Conservation (phyloP, 2,797 vertebrate genomes). For the Sebastes minor region DNA sequence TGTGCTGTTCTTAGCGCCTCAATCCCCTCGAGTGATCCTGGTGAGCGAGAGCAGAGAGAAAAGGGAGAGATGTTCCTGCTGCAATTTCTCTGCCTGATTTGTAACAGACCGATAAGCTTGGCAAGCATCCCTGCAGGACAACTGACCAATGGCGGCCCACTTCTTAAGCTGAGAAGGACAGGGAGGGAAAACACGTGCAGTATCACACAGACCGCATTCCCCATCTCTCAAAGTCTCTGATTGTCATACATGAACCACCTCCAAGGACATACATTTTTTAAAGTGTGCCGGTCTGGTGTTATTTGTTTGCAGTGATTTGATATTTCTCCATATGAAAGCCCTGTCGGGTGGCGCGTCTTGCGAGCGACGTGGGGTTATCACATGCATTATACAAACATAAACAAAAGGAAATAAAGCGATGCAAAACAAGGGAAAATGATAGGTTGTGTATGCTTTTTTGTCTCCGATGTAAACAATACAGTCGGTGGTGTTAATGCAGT, state of each 20-base stretch:
- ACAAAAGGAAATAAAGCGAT: conserved; percentile 43
- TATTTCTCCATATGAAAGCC: conserved; percentile 65
- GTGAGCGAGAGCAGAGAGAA: conserved; percentile 50
- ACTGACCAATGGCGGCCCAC: conserved; percentile 59
- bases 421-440: conserved; percentile 39
- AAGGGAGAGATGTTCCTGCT: conserved; percentile 51
- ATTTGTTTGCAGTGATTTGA: conserved; percentile 69
- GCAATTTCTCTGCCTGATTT: conserved; percentile 76
- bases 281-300: conserved; percentile 37
- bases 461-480: conserved; percentile 39
- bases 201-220: conserved; percentile 29
- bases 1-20: conserved; percentile 60
- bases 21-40: conserved; percentile 62
- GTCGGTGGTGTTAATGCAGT: conserved; percentile 29
- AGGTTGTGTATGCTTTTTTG: not conserved
- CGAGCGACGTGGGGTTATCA: conserved; percentile 55
- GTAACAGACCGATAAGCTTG: conserved; percentile 70
- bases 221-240: conserved; percentile 52
- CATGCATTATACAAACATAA: conserved; percentile 52
- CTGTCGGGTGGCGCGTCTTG: conserved; percentile 34
- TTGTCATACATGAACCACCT: conserved; percentile 72
- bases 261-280: conserved; percentile 72
- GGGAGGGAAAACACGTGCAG: not conserved
- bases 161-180: conserved; percentile 44
- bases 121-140: conserved; percentile 68